These are phyloP conservation scores for Odobenus rosmarus DNA, from an alignment of 2,113 vertebrate species.

Conservation along the genomic window DNA sequence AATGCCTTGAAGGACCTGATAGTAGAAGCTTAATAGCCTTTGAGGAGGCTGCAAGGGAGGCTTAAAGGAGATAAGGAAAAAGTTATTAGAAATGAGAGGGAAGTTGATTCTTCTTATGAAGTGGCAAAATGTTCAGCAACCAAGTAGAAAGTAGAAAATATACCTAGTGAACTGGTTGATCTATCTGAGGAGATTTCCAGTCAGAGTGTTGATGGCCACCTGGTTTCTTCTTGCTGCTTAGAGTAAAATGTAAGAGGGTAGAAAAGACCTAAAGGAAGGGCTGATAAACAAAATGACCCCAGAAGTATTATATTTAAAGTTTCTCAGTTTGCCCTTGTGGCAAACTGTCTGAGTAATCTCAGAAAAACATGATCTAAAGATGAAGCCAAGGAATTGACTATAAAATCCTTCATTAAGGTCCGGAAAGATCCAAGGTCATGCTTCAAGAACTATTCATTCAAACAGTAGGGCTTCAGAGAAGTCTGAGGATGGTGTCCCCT, in stretches of 20 bases:
- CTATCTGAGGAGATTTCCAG: not conserved
- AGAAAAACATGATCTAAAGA: not conserved
- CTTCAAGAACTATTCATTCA: not conserved
- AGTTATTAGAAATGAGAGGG: not conserved
- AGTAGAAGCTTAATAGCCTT: not conserved
- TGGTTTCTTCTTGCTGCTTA: not conserved
- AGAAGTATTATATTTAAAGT: not conserved
- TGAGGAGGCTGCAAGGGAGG: not conserved
- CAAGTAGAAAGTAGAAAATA: not conserved
- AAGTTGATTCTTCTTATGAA: not conserved
- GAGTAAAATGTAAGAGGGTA: not conserved
- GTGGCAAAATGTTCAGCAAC: not conserved
- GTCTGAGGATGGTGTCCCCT: not conserved
- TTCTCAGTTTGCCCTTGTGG: not conserved
- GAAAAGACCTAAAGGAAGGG: not conserved
- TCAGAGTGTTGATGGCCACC: not conserved
- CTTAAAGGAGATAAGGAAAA: not conserved
- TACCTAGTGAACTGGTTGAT: not conserved
- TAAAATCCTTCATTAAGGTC: not conserved
- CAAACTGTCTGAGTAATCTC: not conserved
- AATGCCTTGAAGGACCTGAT: not conserved
- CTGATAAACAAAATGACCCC: not conserved
- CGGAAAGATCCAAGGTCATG: not conserved
- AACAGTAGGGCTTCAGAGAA: not conserved
- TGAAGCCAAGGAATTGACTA: not conserved